Conservation (phyloP, 2,888 invertebrate species). For the Sussaba pulchella region DNA sequence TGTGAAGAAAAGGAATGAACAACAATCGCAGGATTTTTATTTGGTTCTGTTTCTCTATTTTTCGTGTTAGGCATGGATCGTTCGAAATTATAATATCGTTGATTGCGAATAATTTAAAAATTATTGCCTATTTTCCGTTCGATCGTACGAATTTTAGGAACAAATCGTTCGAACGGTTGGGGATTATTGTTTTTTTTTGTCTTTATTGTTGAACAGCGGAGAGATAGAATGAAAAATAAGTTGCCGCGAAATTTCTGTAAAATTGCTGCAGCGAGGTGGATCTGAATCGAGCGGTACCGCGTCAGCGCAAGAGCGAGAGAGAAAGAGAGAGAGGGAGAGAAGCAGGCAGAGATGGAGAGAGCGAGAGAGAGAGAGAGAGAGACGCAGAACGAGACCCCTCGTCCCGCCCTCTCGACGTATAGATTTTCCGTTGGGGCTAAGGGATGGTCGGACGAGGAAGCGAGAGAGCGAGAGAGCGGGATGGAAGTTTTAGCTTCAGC, state of each 20-base stretch:
- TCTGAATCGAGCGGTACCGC: constrained; percentile 73
- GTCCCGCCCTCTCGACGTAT: constrained; percentile 71
- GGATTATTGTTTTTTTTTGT: no score
- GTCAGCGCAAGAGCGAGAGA: constrained; percentile 46
- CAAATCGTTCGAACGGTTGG: no score
- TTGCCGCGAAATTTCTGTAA: constrained; percentile 1
- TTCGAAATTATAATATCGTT: no score
- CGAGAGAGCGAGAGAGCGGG: constrained; percentile 33
- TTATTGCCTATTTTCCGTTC: no score
- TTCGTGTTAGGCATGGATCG: no score
- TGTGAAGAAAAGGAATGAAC: no score
- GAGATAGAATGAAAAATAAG: not conserved
- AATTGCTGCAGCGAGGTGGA: constrained; percentile 55
- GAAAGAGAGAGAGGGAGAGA: constrained; percentile 23
- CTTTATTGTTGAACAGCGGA: no score
- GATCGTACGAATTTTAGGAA: no score
- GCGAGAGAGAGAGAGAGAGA: constrained; percentile 14
- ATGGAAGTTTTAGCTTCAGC: constrained; percentile 71
- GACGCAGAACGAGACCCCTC: constrained; percentile 1
- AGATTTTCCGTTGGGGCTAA: constrained; percentile 78
- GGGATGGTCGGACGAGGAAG: constrained; percentile 70
- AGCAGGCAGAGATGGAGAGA: not conserved
- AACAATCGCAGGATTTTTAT: no score
- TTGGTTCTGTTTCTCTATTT: no score
- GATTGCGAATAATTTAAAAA: no score